Base-by-base conservation (phyloP, 1,140 invertebrate genomes). In the Lanistes nyassanus region DNA sequence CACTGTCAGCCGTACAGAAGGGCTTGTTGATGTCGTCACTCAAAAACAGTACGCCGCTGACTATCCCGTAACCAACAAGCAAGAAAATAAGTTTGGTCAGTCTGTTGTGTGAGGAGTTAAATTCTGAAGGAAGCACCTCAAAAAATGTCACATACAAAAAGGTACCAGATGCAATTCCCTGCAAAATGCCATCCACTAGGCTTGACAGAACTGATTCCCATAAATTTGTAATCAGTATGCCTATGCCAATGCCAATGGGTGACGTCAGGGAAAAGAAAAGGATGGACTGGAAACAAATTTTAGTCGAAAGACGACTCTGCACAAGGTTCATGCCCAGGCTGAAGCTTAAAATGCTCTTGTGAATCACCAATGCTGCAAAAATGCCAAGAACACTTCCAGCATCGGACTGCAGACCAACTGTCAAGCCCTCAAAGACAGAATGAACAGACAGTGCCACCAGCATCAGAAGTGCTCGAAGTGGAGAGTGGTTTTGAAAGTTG, bases 101-200 rank as follows among this genome's bases (percentile, higher is more conserved):
- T n/a, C 84, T 75, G 26, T 81, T 74, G 31, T 84, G 82, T n/a
- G 75, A 47, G 34, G 69, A 73, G 67, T 84, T 86, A 29, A 91
- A 83, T 72, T 91, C 90, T 76, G 90, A 85, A 16, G 90, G 96
- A 34, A 98, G 89, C 34, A 98, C 94, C 91, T 98, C 97, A 86
- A 96, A 95, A 47, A 97, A 95, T 0, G 95, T 96, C 56, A 98
- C 95, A 88, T 97, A 98, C 0, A 98, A 89, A 62, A 98, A 92
- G 2, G 96, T 97, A 58, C 97, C 97, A 58, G 94, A 95, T n/a
- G 96, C 95, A 47, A 97, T 81, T 26, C 91, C 92, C 82, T 92
- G 91, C 23, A 93, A 84, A 66, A 91, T 81, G 6, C 91, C 91
- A 84, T 90, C 91, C 13, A 90, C 80, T 19, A 92, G 70, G 36